A percentile compares a stretch with the other conserved stretches of the same genome.
Evolutionary conservation across 1,140 invertebrate genomes (phyloP).

Genomic region (Bemisia tabaci): DNA sequence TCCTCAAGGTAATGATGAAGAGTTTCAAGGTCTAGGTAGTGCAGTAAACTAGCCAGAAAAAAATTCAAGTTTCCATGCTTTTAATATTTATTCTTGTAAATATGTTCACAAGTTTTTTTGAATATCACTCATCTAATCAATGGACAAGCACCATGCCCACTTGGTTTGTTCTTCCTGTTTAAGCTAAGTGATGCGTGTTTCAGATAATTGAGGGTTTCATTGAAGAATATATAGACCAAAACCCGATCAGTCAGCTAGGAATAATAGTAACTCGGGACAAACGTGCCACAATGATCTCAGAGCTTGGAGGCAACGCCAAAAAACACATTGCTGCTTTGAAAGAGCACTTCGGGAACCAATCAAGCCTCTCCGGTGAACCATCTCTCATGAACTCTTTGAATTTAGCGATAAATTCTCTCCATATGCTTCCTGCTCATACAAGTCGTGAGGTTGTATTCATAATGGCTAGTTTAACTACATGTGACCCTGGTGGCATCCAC

Average conservation of each 20-base stretch:
- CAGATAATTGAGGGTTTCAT: constrained; percentile 86
- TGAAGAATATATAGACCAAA: constrained; percentile 95
- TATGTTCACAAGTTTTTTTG: too few species aligned
- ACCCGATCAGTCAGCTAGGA: constrained; percentile 94
- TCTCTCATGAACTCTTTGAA: constrained; percentile 91
- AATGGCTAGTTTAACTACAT: constrained; percentile 86
- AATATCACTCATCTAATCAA: too few species aligned
- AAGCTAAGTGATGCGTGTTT: too few species aligned
- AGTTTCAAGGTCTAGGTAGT: too few species aligned
- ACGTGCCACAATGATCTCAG: constrained; percentile 70
- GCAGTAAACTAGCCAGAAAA: too few species aligned
- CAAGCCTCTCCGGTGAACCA: constrained; percentile 58
- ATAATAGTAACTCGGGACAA: constrained; percentile 86
- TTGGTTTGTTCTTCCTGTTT: too few species aligned
- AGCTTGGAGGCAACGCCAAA: constrained; percentile 71
- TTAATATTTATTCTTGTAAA: too few species aligned
- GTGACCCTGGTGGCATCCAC: constrained; percentile 88
- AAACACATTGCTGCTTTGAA: constrained; percentile 41
- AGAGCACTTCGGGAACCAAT: constrained; percentile 14
- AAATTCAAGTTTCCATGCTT: too few species aligned
- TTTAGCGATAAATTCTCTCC: constrained; percentile 69
- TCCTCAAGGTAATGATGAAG: too few species aligned
- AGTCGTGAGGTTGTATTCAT: constrained; percentile 85
- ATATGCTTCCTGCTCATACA: constrained; percentile 80
- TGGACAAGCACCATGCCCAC: too few species aligned